These are phyloP conservation scores for Carposina sasakii DNA, from an alignment of 1,140 invertebrate species.

Conservation along the genomic window DNA sequence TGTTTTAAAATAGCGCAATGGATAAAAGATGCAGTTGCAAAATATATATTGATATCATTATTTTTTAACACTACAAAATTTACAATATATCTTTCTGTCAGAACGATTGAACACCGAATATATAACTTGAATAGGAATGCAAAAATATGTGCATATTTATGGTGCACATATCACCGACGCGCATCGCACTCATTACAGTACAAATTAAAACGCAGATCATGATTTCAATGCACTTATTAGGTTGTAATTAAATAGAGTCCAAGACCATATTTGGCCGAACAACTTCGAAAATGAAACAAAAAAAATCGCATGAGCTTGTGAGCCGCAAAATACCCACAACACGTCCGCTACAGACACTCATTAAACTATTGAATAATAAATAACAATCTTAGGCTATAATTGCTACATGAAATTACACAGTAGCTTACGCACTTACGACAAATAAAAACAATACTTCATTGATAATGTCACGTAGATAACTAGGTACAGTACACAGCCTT, in stretches of 20 bases:
- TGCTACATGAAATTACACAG: conserved; percentile 34
- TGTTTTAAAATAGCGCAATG: no score
- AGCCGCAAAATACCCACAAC: conserved; percentile 3
- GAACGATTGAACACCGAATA: conserved; percentile 4
- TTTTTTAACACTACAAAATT: conserved; percentile 5
- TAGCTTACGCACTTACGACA: conserved; percentile 14
- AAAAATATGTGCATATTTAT: conserved; percentile 27
- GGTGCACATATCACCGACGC: conserved; percentile 3
- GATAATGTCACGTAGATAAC: conserved; percentile 31
- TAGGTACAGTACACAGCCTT: conserved; percentile 20
- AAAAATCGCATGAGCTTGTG: conserved; percentile 24
- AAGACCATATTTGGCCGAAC: conserved; percentile 40
- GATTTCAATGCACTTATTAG: conserved; percentile 51
- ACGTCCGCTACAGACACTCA: conserved; percentile 11
- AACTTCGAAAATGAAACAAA: conserved; percentile 40
- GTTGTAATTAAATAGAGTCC: conserved; percentile 48
- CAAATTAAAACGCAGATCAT: conserved; percentile 39
- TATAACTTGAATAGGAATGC: conserved; percentile 9
- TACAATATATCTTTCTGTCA: conserved; percentile 22
- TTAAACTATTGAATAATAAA: conserved; percentile 33
- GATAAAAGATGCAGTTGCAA: no score
- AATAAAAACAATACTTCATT: conserved; percentile 30
- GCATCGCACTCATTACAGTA: conserved; percentile 22
- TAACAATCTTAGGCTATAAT: conserved; percentile 28
- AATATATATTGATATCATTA: no score